phyloP scores from a whole-genome alignment of 2,113 vertebrate genomes.

The Callospermophilus lateralis region DNA sequence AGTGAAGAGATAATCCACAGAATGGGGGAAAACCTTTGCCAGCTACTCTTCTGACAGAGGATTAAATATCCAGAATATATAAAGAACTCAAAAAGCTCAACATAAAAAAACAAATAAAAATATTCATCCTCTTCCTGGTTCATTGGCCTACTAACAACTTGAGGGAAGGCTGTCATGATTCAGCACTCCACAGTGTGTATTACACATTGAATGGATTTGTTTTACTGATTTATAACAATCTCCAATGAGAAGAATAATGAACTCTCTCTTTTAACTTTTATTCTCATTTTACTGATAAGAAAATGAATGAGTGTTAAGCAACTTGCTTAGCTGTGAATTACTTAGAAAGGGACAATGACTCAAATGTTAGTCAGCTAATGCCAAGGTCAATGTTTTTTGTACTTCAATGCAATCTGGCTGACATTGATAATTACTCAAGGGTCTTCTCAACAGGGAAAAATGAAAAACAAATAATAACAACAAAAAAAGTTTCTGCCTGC shows the following conservation, averaged over 20 bases:
- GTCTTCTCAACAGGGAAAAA: neutral
- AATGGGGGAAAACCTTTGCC: no score
- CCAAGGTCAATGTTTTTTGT: neutral
- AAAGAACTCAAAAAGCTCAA: no score
- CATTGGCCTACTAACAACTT: neutral
- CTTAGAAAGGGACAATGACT: no score
- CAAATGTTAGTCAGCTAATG: neutral
- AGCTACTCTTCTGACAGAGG: no score
- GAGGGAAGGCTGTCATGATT: no score
- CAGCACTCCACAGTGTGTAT: no score
- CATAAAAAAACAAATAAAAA: neutral
- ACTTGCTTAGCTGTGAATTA: neutral
- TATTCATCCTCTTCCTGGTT: neutral
- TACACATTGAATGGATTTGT: neutral
- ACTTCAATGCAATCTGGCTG: neutral
- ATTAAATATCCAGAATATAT: no score
- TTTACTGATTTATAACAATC: neutral
- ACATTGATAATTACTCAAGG: neutral
- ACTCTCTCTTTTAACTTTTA: neutral
- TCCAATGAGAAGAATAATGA: neutral
- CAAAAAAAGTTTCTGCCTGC: neutral
- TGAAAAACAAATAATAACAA: no score
- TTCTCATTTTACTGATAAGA: neutral
- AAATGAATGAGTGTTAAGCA: neutral
- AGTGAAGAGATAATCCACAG: no score